Base-by-base conservation (phyloP, 1,140 invertebrate genomes). In the Agrypnia vestita region DNA sequence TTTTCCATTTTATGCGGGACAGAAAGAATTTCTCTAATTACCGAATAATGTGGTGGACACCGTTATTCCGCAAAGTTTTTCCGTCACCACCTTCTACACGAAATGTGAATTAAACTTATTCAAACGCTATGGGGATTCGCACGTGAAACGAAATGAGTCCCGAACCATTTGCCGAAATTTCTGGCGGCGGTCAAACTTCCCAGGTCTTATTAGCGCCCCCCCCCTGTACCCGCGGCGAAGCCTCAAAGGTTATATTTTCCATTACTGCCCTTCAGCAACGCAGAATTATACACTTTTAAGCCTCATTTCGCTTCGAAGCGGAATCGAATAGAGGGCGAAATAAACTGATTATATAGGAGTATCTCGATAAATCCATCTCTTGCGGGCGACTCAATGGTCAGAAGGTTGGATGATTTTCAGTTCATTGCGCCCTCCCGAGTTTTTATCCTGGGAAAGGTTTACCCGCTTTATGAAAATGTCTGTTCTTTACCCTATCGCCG, bases 261-360 rank as follows among this genome's bases (percentile, higher is more conserved):
- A 43, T 35, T 44, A 74, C 71, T 44, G 25, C 71, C 53, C n/a
- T 44, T 69, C 13, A 47, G 35, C 64, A 43, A 47, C 17, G 8
- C n/a, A 19, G 46, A 69, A 69, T 69, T 69, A 47, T 62, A 21
- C 25, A 62, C 59, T 69, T 69, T 69, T 44, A 69, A 49, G 46
- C 43, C 15, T 69, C 64, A 49, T 69, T 17, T 46, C 35, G 43
- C n/a, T 46, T n/a, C 43, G 46, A 49, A 69, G 12, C 25, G 59
- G 53, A 0, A 56, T 15, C n/a, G 10, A n/a, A 56, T 56, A 17
- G 35, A 55, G 71, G 55, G 8, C 11, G 51, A 43, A 74, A 76
- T 78, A 69, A 67, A 79, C 79, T 80, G 71, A 82, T 83, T 83
- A 83, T 83, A 80, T 78, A 43, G 67, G 69, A 81, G 78, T 80